These are phyloP conservation scores for Acleris laterana DNA, from an alignment of 2,888 invertebrate species.

Conservation along the genomic window DNA sequence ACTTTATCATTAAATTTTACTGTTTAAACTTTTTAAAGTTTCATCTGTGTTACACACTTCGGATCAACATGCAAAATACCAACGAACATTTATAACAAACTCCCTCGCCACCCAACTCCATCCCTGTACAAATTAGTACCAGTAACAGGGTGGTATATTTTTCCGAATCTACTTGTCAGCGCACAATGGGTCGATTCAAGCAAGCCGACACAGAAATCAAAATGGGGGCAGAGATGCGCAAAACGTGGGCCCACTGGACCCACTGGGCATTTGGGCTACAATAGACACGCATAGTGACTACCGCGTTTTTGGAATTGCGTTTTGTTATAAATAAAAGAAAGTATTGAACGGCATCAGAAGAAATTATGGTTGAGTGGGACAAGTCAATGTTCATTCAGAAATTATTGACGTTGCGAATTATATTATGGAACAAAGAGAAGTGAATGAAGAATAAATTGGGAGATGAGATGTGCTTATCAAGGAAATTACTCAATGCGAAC, in stretches of 20 bases:
- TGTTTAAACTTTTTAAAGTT: too few species aligned
- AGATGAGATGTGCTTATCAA: too few species aligned
- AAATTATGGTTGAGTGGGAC: slow-evolving; percentile 36
- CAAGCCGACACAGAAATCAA: slow-evolving; percentile 53
- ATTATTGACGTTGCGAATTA: slow-evolving; percentile 13
- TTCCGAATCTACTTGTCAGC: slow-evolving; percentile 73
- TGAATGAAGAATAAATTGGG: too few species aligned
- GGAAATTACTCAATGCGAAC: too few species aligned
- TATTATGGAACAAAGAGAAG: background rate
- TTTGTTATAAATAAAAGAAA: slow-evolving; percentile 47
- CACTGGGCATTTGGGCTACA: slow-evolving; percentile 47
- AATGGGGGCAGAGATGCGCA: slow-evolving; percentile 66
- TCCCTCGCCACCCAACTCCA: slow-evolving; percentile 47
- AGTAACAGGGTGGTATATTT: slow-evolving; percentile 79
- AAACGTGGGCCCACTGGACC: slow-evolving; percentile 53
- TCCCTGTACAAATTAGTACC: slow-evolving; percentile 73
- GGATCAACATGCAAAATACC: too few species aligned
- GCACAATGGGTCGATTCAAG: slow-evolving; percentile 66
- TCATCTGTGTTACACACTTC: too few species aligned
- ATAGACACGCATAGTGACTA: slow-evolving; percentile 39
- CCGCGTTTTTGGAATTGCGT: slow-evolving; percentile 43
- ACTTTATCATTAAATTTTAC: too few species aligned
- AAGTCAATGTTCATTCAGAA: slow-evolving; percentile 33
- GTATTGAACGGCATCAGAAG: slow-evolving; percentile 46
- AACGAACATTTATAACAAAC: too few species aligned